phyloP scores from a whole-genome alignment of 2,888 invertebrate genomes.

The Drepana falcataria region DNA sequence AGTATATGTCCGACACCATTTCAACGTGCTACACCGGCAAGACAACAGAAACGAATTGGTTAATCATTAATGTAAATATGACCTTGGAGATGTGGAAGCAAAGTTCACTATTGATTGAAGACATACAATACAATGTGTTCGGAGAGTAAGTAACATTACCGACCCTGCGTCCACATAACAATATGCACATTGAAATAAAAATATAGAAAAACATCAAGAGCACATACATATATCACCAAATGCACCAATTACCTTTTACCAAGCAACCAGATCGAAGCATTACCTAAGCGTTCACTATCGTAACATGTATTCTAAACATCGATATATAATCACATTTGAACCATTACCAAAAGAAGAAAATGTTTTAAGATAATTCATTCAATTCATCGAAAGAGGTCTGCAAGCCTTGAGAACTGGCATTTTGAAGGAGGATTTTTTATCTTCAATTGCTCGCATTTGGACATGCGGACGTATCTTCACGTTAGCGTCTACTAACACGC shows the following conservation, averaged over 20 bases:
- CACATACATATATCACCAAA: conserved; percentile 51
- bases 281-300: conserved; percentile 41
- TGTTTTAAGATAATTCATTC: too few relatives aligned
- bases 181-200: conserved; percentile 19
- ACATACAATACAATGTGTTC: conserved; percentile 1
- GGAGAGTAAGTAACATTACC: conserved; percentile 1
- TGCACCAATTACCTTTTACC: conserved; percentile 58
- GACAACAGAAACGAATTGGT: conserved; percentile 72
- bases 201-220: conserved; percentile 30
- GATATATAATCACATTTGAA: too few relatives aligned
- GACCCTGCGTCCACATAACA: conserved; percentile 23
- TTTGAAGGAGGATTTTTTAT: too few relatives aligned
- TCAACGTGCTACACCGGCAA: conserved; percentile 83
- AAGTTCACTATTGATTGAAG: conserved; percentile 4
- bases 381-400: too few relatives aligned
- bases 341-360: too few relatives aligned
- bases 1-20: conserved; percentile 87
- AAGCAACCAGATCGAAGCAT: conserved; percentile 60
- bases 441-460: too few relatives aligned
- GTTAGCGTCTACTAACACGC: too few relatives aligned
- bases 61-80: conserved; percentile 46
- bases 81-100: conserved; percentile 24
- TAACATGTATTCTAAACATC: conserved; percentile 18
- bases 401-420: too few relatives aligned
- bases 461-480: too few relatives aligned